phyloP scores from a whole-genome alignment of 2,113 vertebrate species.

The Chloropsis cyanopogon region DNA sequence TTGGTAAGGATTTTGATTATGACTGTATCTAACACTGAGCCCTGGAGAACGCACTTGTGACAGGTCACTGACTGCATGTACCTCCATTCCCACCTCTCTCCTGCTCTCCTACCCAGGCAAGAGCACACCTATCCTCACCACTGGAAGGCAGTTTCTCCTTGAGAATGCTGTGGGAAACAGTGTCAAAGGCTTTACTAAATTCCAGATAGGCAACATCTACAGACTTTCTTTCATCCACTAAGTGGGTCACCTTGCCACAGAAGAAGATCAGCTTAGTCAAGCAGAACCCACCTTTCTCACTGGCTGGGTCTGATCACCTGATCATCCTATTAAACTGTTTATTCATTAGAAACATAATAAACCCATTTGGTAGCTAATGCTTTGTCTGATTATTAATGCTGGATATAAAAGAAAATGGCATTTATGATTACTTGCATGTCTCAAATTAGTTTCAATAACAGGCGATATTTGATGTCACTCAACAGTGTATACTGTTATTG shows the following conservation, averaged over 20 bases:
- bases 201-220: neutral
- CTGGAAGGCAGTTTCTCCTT: neutral
- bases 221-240: neutral
- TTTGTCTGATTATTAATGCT: neutral
- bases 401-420: neutral
- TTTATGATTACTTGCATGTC: neutral
- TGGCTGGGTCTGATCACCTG: neutral
- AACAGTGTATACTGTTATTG: neutral
- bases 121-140: neutral
- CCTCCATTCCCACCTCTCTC: neutral
- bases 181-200: neutral
- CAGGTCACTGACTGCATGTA: neutral
- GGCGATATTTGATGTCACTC: neutral
- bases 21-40: neutral
- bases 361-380: neutral
- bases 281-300: neutral
- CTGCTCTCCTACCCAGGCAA: rapidly evolving
- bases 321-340: neutral
- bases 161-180: neutral
- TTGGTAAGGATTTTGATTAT: neutral
- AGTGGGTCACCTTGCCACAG: neutral
- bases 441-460: neutral
- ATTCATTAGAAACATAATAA: neutral
- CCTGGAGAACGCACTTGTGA: neutral
- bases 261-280: neutral